Base-by-base conservation (phyloP, 2,888 invertebrate genomes). In the Dicyrtoma fusca region DNA sequence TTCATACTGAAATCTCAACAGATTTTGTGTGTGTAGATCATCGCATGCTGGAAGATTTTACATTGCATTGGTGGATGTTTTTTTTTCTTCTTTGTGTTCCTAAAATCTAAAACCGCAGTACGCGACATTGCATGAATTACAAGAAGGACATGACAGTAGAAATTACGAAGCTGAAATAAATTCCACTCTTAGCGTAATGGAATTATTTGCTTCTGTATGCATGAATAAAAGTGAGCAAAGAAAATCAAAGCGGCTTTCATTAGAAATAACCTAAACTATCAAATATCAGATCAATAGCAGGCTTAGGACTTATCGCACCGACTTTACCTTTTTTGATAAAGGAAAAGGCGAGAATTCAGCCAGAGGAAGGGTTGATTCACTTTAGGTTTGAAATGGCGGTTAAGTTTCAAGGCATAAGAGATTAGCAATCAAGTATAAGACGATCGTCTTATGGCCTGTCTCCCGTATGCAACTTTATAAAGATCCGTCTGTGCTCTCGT, bases 401-500 rank as follows among this genome's bases (percentile, higher is more conserved):
- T 47, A 19, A 34, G 26, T 68, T 55, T 68, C 19, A 53, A 53
- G 66, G 66, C 34, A 66, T 17, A 53, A 68, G 66, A 55, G 66
- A 68, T 68, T 68, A 55, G 66, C 57, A 68, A 68, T 55, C 55
- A 68, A 68, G 66, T 55, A 68, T 55, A 68, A 53, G 66, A 68
- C 53, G 66, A 68, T 68, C 34, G 65, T 65, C 65, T 65, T 65
- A 51, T 42, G 47, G 23, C 17, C 42, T 61, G 61, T 61, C 61
- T 61, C 34, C 19, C 34, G 34, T 34, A 34, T 34, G 8, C 34
- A 34, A 34, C 8, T 34, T 34, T 34, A 34, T 34, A 34, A 34
- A 34, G 34, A 3, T 34, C 34, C 3, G 4, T 34, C 34, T n/a
- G n/a, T n/a, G n/a, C n/a, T n/a, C n/a, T n/a, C n/a, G 8, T 34